Evolutionary conservation across 2,888 invertebrate species (phyloP), one percentile per base, ranked within the genome.

Genomic region (Drosophila pseudotalamancana): DNA sequence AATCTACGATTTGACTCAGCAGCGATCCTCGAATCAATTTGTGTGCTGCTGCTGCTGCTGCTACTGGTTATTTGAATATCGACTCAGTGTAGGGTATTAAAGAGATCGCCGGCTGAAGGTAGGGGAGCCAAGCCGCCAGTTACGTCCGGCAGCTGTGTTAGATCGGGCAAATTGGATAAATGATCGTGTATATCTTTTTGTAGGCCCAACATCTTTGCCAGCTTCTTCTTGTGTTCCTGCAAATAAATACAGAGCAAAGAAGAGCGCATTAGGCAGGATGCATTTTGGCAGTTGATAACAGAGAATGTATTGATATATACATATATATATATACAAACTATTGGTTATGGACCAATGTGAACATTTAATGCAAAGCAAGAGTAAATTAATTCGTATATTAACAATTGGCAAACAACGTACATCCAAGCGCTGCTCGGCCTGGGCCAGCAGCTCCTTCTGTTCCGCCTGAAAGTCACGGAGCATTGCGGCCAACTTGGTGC

Each of bases 101-200:
- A 99, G 34, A 99, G 94, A 92, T 99, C 98, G 1, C 98, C 98
- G 31, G 98, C 98, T 3, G 98, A 98, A 31, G 98, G 98, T 70
- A 99, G 92, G 0, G 99, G 98, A 27, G 97, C 97, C 32, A 98
- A 92, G 6, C 97, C 97, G 16, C 97, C 97, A 0, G 97, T 97
- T 1, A 98, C 97, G 88, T 97, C 97, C 0, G 98, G 98, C 53
- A 98, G 92, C 70, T 97, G 95, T 0, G 97, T 97, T 70, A 99
- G 93, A 90, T 99, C 98, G 0, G 98, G 99, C 73, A 99, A 93
- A 91, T 97, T 98, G 72, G 97, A 96, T 87, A 99, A 95, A 92
- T 99, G 98, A 11, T 97, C 96, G 90, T 96, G 96, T 21, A 99
- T 95, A 92, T 98, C 98, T 43, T 96, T 94, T 87, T 97, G 94